These are phyloP conservation scores for Formica aserva DNA, from an alignment of 2,888 invertebrate genomes.

Conservation along the genomic window DNA sequence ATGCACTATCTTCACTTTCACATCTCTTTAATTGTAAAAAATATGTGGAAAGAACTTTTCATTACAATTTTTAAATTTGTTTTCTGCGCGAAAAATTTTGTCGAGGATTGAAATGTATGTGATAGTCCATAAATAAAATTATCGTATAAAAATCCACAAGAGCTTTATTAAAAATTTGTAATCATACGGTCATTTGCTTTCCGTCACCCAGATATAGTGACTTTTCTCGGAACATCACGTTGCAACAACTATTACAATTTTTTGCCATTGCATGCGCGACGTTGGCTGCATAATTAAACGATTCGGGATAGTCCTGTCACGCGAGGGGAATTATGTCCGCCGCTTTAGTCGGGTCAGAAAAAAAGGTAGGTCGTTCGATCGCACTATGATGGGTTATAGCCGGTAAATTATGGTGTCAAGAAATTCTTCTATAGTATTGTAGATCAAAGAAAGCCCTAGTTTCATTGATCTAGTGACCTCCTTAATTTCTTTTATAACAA, in stretches of 20 bases:
- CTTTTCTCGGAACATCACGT: slow-evolving; percentile 12
- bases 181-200: slow-evolving; percentile 15
- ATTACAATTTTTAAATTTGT: not conserved
- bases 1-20: not conserved
- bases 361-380: slow-evolving; percentile 28
- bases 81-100: not conserved
- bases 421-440: not conserved
- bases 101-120: not conserved
- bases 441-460: not conserved
- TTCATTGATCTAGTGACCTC: not conserved
- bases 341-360: slow-evolving; percentile 8
- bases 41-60: not conserved
- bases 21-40: not conserved
- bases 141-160: not conserved
- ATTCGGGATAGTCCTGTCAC: slow-evolving; percentile 42
- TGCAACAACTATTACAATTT: slow-evolving; percentile 28
- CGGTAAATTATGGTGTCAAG: slow-evolving; percentile 5
- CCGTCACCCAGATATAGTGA: slow-evolving; percentile 11
- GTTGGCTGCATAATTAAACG: slow-evolving; percentile 50
- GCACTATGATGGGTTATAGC: not conserved
- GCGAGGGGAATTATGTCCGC: slow-evolving; percentile 38
- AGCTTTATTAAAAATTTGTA: slow-evolving; percentile 3
- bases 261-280: slow-evolving; percentile 46
- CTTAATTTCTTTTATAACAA: not conserved
- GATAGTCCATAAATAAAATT: not conserved